These are phyloP conservation scores for Cryptotis parvus DNA, from an alignment of 2,113 vertebrate genomes.

Conservation along the genomic window DNA sequence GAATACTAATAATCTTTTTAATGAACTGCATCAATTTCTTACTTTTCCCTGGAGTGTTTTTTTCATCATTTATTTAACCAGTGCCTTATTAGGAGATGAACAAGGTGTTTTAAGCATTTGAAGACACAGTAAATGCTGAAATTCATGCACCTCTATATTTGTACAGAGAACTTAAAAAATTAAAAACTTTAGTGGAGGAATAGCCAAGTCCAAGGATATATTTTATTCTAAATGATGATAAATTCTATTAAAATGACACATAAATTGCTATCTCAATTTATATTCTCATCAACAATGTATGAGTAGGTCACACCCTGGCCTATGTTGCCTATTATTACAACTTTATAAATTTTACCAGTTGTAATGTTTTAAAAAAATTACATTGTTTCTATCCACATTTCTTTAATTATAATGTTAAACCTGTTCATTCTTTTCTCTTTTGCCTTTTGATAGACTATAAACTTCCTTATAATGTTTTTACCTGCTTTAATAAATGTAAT, in stretches of 20 bases:
- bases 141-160: background rate
- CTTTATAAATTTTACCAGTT: constrained; percentile 36
- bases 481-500: background rate
- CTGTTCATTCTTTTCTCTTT: background rate
- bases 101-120: background rate
- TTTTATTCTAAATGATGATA: constrained; percentile 29
- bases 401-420: constrained; percentile 33
- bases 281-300: background rate
- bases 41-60: background rate
- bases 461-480: constrained; percentile 27
- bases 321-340: background rate
- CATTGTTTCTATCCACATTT: background rate
- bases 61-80: constrained; percentile 18
- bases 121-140: background rate
- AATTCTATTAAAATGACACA: background rate
- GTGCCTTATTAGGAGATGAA: background rate
- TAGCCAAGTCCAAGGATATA: background rate
- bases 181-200: background rate
- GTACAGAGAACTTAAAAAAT: background rate
- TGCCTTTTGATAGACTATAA: constrained; percentile 14
- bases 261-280: constrained; percentile 11
- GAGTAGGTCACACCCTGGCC: background rate
- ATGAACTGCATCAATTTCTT: background rate
- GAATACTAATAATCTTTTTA: background rate
- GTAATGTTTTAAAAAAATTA: background rate